Percentiles rank a stretch among this genome's conserved stretches.
Evolutionary conservation across 1,140 invertebrate genomes (phyloP).

Genomic region (Gonatopus flavifemur): DNA sequence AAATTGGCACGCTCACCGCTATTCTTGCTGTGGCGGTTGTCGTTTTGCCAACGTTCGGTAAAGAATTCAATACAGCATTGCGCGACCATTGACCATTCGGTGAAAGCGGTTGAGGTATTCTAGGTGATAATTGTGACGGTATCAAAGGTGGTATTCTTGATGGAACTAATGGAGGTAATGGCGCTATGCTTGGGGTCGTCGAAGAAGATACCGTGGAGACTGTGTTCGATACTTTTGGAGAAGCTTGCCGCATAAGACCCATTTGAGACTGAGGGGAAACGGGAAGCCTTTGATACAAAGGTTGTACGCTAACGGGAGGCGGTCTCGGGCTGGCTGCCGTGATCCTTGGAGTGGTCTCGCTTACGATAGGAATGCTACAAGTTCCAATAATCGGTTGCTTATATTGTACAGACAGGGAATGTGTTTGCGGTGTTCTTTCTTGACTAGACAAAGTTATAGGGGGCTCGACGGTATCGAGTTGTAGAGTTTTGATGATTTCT

Average conservation of each 20-base stretch:
- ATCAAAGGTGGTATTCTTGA: slow-evolving; percentile 40
- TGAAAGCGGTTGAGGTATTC: slow-evolving; percentile 42
- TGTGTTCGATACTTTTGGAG: slow-evolving; percentile 43
- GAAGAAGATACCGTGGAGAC: slow-evolving; percentile 25
- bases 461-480: slow-evolving; percentile 10
- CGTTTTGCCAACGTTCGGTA: slow-evolving; percentile 24
- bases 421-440: slow-evolving; percentile 13
- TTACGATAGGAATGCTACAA: slow-evolving; percentile 30
- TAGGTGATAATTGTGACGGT: slow-evolving; percentile 35
- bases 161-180: slow-evolving; percentile 35
- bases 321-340: slow-evolving; percentile 35
- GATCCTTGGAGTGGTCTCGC: slow-evolving; percentile 30
- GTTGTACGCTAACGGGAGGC: slow-evolving; percentile 31
- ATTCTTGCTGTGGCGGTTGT: slow-evolving; percentile 36
- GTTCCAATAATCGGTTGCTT: slow-evolving; percentile 31
- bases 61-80: slow-evolving; percentile 25
- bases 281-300: slow-evolving; percentile 48
- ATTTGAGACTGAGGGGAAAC: slow-evolving; percentile 46
- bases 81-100: slow-evolving; percentile 52
- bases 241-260: slow-evolving; percentile 42
- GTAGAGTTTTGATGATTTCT: slow-evolving; percentile 16
- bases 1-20: slow-evolving; percentile 45
- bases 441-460: slow-evolving; percentile 12
- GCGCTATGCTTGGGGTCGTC: slow-evolving; percentile 21
- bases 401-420: slow-evolving; percentile 33